These are phyloP conservation scores for Cecropterus lyciades DNA, from an alignment of 1,140 invertebrate genomes.

Conservation along the genomic window DNA sequence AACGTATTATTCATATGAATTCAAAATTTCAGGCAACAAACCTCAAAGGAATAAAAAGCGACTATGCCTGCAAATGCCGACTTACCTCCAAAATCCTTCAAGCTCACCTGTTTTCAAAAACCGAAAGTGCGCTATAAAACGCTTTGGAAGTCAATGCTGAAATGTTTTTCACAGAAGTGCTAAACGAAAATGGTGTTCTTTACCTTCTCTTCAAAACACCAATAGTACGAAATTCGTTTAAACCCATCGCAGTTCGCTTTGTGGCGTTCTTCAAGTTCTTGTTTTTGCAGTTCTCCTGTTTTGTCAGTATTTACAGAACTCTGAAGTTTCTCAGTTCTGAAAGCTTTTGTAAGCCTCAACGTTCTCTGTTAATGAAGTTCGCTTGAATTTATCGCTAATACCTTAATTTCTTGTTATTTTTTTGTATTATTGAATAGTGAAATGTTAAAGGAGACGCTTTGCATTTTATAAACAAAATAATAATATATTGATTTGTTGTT, in stretches of 20 bases:
- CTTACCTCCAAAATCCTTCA: slow-evolving; percentile 5
- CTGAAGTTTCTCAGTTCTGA: slow-evolving; percentile 16
- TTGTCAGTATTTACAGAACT: slow-evolving; percentile 21
- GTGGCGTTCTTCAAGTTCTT: slow-evolving; percentile 6
- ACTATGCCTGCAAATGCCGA: no score
- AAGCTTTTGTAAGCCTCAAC: slow-evolving; percentile 12
- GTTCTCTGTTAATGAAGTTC: slow-evolving; percentile 11
- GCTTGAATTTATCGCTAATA: background rate
- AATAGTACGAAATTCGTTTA: slow-evolving; percentile 29
- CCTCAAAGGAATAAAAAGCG: no score
- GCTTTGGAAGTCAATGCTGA: slow-evolving; percentile 1
- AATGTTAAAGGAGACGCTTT: background rate
- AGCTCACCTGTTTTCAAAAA: slow-evolving; percentile 2
- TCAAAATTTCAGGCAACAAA: no score
- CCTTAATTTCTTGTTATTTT: background rate
- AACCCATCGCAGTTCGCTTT: slow-evolving; percentile 28
- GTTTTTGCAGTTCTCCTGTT: slow-evolving; percentile 25
- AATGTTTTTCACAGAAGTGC: slow-evolving; percentile 2
- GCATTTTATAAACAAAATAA: no score
- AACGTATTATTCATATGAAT: no score
- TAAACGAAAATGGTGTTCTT: slow-evolving; percentile 19
- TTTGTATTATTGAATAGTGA: background rate
- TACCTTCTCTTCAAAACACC: slow-evolving; percentile 1
- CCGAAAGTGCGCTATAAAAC: background rate
- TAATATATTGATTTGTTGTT: no score